Evolutionary conservation across 2,113 vertebrate genomes (phyloP), one percentile per base, ranked within the genome.

Genomic region (Chroicocephalus ridibundus): DNA sequence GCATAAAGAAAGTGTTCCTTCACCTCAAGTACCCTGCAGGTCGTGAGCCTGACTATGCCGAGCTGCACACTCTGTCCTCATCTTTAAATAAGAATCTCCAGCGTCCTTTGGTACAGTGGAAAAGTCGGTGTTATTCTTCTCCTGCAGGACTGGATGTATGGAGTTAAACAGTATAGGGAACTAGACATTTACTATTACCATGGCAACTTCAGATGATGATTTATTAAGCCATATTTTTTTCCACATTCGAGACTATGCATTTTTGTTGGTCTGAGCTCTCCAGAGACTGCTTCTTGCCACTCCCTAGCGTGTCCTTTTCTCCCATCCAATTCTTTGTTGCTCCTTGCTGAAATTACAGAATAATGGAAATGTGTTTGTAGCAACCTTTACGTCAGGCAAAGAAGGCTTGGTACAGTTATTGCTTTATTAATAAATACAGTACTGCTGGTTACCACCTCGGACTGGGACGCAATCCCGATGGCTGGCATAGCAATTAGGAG

Each of bases 181-280:
- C 97, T 88, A 69, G 94, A 94, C 97, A 97, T 97, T 98, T 97
- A 97, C 97, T 90, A 97, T 99, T 98, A 96, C 98, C 96, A 95
- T 98, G 95, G 98, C 97, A 98, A 98, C 97, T 95, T 96, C 94
- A 97, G 97, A 98, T 98, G 97, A 98, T 99, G 98, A 99, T 99
- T 99, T 99, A 99, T 99, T 98, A 99, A 98, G 98, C 97, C 68
- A 62, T 94, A 61, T 93, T 96, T 96, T 96, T 92, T 91, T 95
- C 55, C 77, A 71, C 55, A 55, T 86, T 98, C 85, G 52, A 96
- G 93, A 97, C 96, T 96, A 90, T 98, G 96, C 64, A 46, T 93
- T 96, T 94, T 86, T 97, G 65, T 94, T 94, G 86, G 74, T 79
- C 44, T 85, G 87, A 69, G 74, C 88, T 97, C 86, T 91, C 93